A percentile compares a stretch with the other conserved stretches of the same genome.
phyloP scores from a whole-genome alignment of 2,113 vertebrate genomes.

The Chaetodon trifascialis region DNA sequence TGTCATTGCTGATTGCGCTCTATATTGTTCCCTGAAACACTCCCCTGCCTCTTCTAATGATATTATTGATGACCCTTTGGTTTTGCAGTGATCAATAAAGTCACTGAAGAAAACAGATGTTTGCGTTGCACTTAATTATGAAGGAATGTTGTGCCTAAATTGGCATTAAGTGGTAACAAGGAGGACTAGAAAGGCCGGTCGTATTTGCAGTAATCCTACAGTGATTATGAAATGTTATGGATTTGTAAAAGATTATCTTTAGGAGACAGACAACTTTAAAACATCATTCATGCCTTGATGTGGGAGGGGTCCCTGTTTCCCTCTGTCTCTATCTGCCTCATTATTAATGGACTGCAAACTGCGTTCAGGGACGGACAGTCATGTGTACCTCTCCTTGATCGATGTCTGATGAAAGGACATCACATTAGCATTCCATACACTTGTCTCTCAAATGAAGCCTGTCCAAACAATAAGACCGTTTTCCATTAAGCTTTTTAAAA shows the following conservation, averaged over 20 bases:
- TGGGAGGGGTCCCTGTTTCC: not conserved
- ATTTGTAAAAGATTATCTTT: not conserved
- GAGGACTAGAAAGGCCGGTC: not conserved
- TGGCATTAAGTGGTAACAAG: not conserved
- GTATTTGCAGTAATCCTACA: not conserved
- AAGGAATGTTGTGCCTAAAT: not conserved
- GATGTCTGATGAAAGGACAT: constrained; percentile 35
- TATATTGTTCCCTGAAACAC: constrained; percentile 20
- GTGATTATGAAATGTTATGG: not conserved
- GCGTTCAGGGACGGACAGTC: constrained; percentile 37
- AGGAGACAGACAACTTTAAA: not conserved
- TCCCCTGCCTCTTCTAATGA: constrained; percentile 20
- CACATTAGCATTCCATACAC: constrained; percentile 14
- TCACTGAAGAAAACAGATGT: not conserved
- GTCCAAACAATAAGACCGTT: constrained; percentile 45
- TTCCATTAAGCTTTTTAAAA: constrained; percentile 41
- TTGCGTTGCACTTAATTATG: not conserved
- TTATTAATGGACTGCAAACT: constrained; percentile 39
- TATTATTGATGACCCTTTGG: constrained; percentile 12
- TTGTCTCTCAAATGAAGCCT: constrained; percentile 20
- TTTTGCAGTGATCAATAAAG: constrained; percentile 2
- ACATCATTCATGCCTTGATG: not conserved
- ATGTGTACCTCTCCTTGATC: constrained; percentile 5
- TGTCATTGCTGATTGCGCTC: constrained; percentile 63
- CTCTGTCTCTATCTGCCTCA: not conserved